A percentile compares a stretch with the other conserved stretches of the same genome.
Conservation (phyloP, 2,113 vertebrate genomes). For the Pholis gunnellus region DNA sequence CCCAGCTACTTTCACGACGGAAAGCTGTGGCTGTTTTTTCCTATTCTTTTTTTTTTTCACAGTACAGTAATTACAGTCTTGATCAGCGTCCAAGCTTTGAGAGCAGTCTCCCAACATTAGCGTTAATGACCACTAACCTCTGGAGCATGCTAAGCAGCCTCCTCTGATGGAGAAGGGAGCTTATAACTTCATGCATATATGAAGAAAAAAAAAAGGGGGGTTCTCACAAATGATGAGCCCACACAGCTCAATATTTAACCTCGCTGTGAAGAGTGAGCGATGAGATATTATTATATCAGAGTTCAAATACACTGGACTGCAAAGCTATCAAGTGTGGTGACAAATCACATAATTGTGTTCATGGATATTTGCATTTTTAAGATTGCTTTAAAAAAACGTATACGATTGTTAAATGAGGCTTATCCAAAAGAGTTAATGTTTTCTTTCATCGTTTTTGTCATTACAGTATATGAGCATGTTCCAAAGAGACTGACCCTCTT, state of each 20-base stretch:
- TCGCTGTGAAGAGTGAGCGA: neutral
- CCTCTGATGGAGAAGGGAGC: constrained; percentile 17
- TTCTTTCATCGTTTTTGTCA: neutral
- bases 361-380: constrained; percentile 7
- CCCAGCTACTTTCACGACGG: constrained; percentile 19
- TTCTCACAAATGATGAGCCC: constrained; percentile 16
- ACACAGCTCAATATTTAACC: constrained; percentile 13
- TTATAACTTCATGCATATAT: constrained; percentile 17
- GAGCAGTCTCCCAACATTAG: constrained; percentile 49
- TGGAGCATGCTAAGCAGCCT: constrained; percentile 40
- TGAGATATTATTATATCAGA: neutral
- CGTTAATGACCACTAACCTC: constrained; percentile 55
- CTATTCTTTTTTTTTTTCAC: constrained; percentile 3
- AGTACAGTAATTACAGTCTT: constrained; percentile 60
- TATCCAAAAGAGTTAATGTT: neutral
- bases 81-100: constrained; percentile 60
- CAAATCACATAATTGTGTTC: neutral
- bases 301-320: neutral
- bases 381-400: neutral
- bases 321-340: neutral
- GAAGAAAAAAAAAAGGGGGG: neutral
- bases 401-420: neutral
- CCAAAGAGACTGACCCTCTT: constrained; percentile 4
- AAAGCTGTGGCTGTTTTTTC: constrained; percentile 25
- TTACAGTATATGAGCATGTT: constrained; percentile 13